Evolutionary conservation across 2,888 invertebrate genomes (phyloP).

Genomic region (Acanthosepion pharaonis): DNA sequence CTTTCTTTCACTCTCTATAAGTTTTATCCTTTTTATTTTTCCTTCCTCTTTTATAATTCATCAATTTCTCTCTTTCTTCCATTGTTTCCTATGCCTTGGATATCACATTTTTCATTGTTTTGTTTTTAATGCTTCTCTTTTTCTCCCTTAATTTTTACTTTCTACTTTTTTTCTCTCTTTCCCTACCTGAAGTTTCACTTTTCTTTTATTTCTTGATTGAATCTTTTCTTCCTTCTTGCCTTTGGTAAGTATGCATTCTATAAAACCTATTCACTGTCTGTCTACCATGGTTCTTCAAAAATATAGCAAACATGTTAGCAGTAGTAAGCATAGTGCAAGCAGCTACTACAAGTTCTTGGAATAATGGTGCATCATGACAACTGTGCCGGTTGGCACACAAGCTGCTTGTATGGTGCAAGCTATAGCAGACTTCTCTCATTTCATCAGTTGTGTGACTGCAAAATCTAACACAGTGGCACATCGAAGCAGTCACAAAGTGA

Average conservation of each 20-base stretch:
- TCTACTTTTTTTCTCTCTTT: background rate
- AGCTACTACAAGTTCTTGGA: background rate
- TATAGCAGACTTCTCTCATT: background rate
- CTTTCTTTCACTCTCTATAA: background rate
- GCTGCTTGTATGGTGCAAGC: background rate
- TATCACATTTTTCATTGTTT: background rate
- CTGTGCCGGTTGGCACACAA: background rate
- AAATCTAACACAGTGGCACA: conserved; percentile 12
- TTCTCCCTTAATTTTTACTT: background rate
- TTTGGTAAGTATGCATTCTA: background rate
- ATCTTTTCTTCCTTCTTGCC: background rate
- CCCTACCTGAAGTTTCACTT: background rate
- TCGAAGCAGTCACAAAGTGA: background rate
- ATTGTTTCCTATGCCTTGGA: too few species aligned
- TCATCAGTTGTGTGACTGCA: conserved; percentile 4
- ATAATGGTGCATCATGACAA: background rate
- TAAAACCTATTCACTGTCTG: background rate
- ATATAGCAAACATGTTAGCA: conserved; percentile 22
- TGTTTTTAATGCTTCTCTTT: background rate
- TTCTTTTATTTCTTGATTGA: background rate
- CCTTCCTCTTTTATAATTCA: background rate
- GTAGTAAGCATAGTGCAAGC: background rate
- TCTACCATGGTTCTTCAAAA: background rate
- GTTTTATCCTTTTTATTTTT: background rate
- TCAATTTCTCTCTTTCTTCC: too few species aligned